These are phyloP conservation scores for Parapsyche elsis DNA, from an alignment of 1,140 invertebrate genomes.

Conservation along the genomic window DNA sequence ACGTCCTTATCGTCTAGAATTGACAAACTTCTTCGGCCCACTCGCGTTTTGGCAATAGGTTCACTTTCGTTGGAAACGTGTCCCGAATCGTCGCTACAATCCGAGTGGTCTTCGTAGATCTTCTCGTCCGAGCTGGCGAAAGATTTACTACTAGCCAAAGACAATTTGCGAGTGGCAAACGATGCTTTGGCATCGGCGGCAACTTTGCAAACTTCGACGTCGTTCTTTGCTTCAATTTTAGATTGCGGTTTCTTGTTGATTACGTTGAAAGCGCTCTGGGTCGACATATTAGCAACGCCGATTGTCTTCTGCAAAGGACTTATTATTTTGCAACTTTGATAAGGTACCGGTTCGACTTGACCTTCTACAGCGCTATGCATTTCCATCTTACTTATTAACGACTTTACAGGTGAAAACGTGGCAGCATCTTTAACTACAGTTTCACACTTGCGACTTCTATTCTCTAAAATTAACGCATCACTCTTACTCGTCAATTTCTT, in stretches of 20 bases:
- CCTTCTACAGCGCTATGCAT: conserved; percentile 63
- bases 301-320: conserved; percentile 63
- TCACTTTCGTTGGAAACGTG: conserved; percentile 80
- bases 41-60: conserved; percentile 59
- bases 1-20: not conserved
- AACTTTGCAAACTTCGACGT: conserved; percentile 47
- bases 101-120: conserved; percentile 66
- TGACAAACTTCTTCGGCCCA: not conserved
- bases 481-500: conserved; percentile 60
- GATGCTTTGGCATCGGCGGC: not conserved
- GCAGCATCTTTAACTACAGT: conserved; percentile 59
- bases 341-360: conserved; percentile 61
- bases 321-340: conserved; percentile 64
- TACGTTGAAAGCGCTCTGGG: conserved; percentile 65
- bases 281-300: conserved; percentile 64
- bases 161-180: conserved; percentile 57
- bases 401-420: conserved; percentile 64
- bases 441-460: conserved; percentile 61
- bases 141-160: conserved; percentile 58
- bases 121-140: conserved; percentile 62
- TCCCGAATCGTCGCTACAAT: conserved; percentile 80
- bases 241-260: conserved; percentile 64
- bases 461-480: conserved; percentile 59
- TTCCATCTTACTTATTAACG: conserved; percentile 66
- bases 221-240: conserved; percentile 62